Evolutionary conservation across 2,797 vertebrate species (phyloP), one percentile per base, ranked within the genome.

Genomic region (Harpagifer antarcticus): DNA sequence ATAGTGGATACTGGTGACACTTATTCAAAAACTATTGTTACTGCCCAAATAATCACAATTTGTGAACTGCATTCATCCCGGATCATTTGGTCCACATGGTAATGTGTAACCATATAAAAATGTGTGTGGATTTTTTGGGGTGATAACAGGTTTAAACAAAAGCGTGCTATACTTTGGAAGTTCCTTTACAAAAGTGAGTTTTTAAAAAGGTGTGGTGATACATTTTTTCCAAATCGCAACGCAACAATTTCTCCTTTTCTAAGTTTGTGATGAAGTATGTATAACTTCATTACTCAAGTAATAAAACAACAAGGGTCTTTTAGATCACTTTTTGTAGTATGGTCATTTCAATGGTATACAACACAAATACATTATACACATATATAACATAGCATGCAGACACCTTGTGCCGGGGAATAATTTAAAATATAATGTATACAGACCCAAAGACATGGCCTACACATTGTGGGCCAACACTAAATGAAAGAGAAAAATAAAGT

Each of bases 1-100:
- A 48, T 42, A 20, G n/a, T 55, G 43, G 33, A 47, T 43, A 49
- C 60, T 37, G 33, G 40, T 69, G 40, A 61, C 33, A 68, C 20
- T 50, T 37, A 37, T 15, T 54, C 19, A 57, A 68, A 72, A 45
- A 61, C 61, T 70, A 27, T 27, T 37, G 33, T 37, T 37, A 37
- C 33, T 37, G 48, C 27, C 13, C 27, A 50, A 4, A 5, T 14
- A 5, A 63, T 12, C 45, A 62, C 58, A 68, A 33, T 62, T 27
- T 37, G 16, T 50, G 57, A 45, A 52, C 27, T 56, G 17, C 45
- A 61, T 40, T 57, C 53, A 53, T 47, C 9, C 15, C 27, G 27
- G 55, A 50, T 53, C 3, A 43, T 48, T 49, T 48, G n/a, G 19
- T 31, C 19, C 53, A 57, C 43, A 16, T 19, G 12, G 47, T 45